phyloP scores from a whole-genome alignment of 2,797 vertebrate species.

The Spatula clypeata region DNA sequence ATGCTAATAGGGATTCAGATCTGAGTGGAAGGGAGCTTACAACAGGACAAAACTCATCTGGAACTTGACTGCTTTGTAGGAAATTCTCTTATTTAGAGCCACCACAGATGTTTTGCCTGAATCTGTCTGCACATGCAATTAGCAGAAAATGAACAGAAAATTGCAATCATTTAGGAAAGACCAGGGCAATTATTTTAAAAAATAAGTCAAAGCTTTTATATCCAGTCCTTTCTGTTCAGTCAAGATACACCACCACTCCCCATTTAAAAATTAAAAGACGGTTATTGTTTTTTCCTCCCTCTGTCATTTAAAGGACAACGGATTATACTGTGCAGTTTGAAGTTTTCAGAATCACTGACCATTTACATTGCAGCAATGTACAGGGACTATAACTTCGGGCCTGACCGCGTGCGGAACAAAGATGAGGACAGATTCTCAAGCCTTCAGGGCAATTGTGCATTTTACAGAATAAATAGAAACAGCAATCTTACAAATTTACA shows the following conservation, averaged over 20 bases:
- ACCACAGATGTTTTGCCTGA: conserved; percentile 33
- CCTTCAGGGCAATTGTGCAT: background rate
- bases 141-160: conserved; percentile 44
- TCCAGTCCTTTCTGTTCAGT: background rate
- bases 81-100: conserved; percentile 2
- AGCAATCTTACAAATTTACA: background rate
- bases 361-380: background rate
- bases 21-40: background rate
- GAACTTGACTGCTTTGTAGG: conserved; percentile 1
- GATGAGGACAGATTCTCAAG: background rate
- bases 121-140: conserved; percentile 35
- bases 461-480: background rate
- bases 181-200: background rate
- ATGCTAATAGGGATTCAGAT: background rate
- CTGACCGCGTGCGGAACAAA: fast-evolving
- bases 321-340: background rate
- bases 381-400: background rate
- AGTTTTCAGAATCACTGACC: background rate
- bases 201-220: background rate
- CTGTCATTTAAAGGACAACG: background rate
- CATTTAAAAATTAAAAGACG: background rate
- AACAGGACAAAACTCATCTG: conserved; percentile 45
- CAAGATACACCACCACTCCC: background rate
- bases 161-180: conserved; percentile 21
- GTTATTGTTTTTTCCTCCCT: background rate